These are phyloP conservation scores for Temnothorax curvispinosus DNA, from an alignment of 1,140 invertebrate species.

Conservation along the genomic window DNA sequence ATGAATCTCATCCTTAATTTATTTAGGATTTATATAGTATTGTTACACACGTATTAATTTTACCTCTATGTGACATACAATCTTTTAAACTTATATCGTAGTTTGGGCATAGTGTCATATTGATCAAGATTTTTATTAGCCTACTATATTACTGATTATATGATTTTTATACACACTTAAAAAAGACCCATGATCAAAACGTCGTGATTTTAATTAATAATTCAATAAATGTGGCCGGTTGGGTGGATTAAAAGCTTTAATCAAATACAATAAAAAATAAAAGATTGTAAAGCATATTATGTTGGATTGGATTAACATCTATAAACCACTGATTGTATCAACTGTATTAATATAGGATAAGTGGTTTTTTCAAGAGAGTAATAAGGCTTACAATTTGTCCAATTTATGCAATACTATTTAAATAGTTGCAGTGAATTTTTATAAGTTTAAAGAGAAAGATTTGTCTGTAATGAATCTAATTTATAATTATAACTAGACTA, in stretches of 20 bases:
- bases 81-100: no score
- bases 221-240: no score
- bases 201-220: no score
- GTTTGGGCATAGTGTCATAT: no score
- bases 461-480: neutral
- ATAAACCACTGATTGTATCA: neutral
- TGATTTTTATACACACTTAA: no score
- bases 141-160: no score
- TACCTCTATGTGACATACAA: no score
- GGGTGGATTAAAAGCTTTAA: neutral
- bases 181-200: no score
- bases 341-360: neutral
- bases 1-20: no score
- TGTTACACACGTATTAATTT: no score
- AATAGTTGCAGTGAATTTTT: neutral
- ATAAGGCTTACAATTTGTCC: neutral
- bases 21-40: no score
- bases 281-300: neutral
- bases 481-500: neutral
- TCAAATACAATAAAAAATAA: neutral
- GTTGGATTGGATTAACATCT: neutral
- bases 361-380: neutral
- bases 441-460: neutral
- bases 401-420: neutral
- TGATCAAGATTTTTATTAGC: no score